phyloP scores from a whole-genome alignment of 1,140 invertebrate species.

The Stenopsyche tienmushanensis region DNA sequence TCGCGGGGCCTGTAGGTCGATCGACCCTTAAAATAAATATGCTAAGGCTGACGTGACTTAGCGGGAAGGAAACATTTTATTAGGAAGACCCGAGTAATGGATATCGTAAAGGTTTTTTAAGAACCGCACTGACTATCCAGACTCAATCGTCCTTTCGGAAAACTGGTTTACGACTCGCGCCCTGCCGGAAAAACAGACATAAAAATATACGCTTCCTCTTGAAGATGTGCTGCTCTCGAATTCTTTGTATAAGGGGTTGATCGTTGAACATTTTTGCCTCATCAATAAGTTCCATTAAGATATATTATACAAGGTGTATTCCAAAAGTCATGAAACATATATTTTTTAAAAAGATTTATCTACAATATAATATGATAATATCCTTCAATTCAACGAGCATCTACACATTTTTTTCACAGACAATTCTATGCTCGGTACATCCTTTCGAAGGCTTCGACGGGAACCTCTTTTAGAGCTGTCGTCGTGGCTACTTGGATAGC shows the following conservation, averaged over 20 bases:
- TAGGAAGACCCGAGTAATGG: constrained; percentile 9
- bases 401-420: too few relatives aligned
- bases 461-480: too few relatives aligned
- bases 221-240: not conserved
- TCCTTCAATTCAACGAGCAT: too few relatives aligned
- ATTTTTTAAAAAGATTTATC: too few relatives aligned
- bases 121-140: too few relatives aligned
- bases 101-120: not conserved
- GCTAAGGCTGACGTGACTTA: constrained; percentile 14
- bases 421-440: too few relatives aligned
- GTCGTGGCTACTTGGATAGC: too few relatives aligned
- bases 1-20: constrained; percentile 2
- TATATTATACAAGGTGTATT: too few relatives aligned
- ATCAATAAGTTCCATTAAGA: too few relatives aligned
- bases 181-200: not conserved
- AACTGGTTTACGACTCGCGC: not conserved
- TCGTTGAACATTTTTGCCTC: not conserved
- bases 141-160: not conserved
- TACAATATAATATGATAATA: too few relatives aligned
- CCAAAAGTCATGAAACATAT: too few relatives aligned
- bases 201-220: not conserved
- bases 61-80: constrained; percentile 17
- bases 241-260: not conserved
- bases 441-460: too few relatives aligned
- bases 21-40: constrained; percentile 22